A percentile compares a stretch with the other conserved stretches of the same genome.
These are phyloP conservation scores for Sus cebifrons DNA, from an alignment of 2,797 vertebrate genomes.

Conservation along the genomic window DNA sequence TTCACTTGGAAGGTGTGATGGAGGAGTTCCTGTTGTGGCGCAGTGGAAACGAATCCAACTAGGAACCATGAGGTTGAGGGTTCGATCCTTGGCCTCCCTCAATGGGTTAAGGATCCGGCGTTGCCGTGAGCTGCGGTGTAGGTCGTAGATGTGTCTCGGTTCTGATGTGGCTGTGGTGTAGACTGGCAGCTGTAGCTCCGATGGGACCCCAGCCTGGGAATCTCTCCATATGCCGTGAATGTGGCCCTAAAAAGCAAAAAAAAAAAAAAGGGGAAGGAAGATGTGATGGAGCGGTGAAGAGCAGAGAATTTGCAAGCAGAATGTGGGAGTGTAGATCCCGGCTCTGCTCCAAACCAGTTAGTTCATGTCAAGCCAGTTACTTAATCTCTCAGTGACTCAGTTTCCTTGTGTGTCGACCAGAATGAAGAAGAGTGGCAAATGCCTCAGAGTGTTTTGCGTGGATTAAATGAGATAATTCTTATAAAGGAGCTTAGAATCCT, in stretches of 20 bases:
- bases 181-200: no score
- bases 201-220: no score
- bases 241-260: no score
- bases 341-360: not conserved
- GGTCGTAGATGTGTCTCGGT: no score
- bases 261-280: not conserved
- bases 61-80: no score
- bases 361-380: not conserved
- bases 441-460: not conserved
- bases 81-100: no score
- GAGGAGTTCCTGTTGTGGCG: no score
- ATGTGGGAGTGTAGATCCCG: not conserved
- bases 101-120: no score
- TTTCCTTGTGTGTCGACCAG: slow-evolving; percentile 48
- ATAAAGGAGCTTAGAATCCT: not conserved
- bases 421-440: not conserved
- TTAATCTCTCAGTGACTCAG: slow-evolving; percentile 45
- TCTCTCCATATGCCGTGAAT: no score
- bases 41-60: no score
- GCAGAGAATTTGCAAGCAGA: not conserved
- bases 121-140: no score
- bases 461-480: slow-evolving; percentile 6
- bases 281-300: not conserved
- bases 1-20: slow-evolving; percentile 18
- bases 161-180: no score